Base-by-base conservation (phyloP, 2,797 vertebrate genomes). In the Melanogrammus aeglefinus region DNA sequence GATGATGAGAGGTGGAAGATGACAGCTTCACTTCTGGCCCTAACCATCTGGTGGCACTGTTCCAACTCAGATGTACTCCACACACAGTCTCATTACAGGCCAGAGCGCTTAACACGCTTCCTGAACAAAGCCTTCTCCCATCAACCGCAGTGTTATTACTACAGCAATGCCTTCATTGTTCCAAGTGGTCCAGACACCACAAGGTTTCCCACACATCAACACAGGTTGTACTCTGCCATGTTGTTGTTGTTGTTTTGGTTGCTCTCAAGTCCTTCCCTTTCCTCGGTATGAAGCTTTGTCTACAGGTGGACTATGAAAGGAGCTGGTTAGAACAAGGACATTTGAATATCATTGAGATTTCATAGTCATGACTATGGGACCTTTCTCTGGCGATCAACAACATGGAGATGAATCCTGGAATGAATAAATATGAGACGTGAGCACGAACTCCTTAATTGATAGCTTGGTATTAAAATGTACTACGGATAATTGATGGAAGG, bases 41-140 rank as follows among this genome's bases (percentile, higher is more conserved):
- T 88, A 89, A 90, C 94, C 93, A 94, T 93, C 88, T 93, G 94
- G 92, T 93, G 94, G 93, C 94, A 94, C 90, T 95, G 91, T 94
- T 94, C 91, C 90, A 94, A 90, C 90, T 92, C 83, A 80, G 74
- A 86, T 81, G 77, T 73, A 84, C 77, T 77, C 82, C 82, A 84
- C 78, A 74, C 57, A 73, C 76, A 83, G 81, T 87, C 86, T 83
- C 87, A 79, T 80, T 70, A 80, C 84, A 86, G 80, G 80, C 86
- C 85, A 82, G 78, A 78, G 81, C 74, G 85, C 87, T 88, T 88
- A 86, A 86, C 88, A 80, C 79, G 12, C 87, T 80, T 47, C 82
- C 84, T 86, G 88, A 92, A 93, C 92, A 93, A 91, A 92, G 89
- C 87, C 87, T 88, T 85, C 89, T 90, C 84, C 88, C 77, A 87